Evolutionary conservation across 2,888 invertebrate genomes (phyloP).

Genomic region (Philereme vetulata): DNA sequence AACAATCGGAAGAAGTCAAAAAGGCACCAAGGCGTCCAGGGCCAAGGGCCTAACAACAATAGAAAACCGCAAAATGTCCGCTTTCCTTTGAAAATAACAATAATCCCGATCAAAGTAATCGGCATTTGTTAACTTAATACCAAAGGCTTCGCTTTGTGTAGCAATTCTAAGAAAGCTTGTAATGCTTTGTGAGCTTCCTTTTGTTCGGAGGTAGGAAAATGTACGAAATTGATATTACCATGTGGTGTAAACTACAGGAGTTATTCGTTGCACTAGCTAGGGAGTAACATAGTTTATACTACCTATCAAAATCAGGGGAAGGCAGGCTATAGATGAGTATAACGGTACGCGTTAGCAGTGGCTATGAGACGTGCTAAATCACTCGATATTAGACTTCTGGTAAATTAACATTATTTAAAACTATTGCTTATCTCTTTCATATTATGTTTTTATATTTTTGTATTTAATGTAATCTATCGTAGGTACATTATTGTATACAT

Average conservation of each 20-base stretch:
- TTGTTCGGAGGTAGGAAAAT: constrained; percentile 39
- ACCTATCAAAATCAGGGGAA: too few species aligned
- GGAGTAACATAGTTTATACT: too few species aligned
- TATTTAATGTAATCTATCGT: too few species aligned
- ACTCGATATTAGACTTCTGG: too few species aligned
- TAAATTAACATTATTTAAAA: too few species aligned
- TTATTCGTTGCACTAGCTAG: too few species aligned
- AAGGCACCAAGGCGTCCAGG: constrained; percentile 18
- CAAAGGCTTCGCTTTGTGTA: constrained; percentile 54
- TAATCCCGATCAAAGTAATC: constrained; percentile 52
- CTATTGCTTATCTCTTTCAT: too few species aligned
- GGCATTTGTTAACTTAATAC: constrained; percentile 48
- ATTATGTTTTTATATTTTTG: too few species aligned
- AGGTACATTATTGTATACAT: too few species aligned
- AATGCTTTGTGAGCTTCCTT: constrained; percentile 42
- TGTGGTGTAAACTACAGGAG: constrained; percentile 20
- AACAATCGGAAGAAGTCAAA: constrained; percentile 22
- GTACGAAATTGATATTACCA: constrained; percentile 24
- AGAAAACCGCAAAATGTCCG: constrained; percentile 37
- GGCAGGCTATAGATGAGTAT: too few species aligned
- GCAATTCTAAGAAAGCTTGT: constrained; percentile 39
- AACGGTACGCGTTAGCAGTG: too few species aligned
- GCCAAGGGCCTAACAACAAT: constrained; percentile 32
- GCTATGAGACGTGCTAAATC: too few species aligned
- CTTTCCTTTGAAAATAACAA: constrained; percentile 50